Evolutionary conservation across 35 echinoderm and acorn worm species (phyloP).

Genomic region (Patiria miniata): DNA sequence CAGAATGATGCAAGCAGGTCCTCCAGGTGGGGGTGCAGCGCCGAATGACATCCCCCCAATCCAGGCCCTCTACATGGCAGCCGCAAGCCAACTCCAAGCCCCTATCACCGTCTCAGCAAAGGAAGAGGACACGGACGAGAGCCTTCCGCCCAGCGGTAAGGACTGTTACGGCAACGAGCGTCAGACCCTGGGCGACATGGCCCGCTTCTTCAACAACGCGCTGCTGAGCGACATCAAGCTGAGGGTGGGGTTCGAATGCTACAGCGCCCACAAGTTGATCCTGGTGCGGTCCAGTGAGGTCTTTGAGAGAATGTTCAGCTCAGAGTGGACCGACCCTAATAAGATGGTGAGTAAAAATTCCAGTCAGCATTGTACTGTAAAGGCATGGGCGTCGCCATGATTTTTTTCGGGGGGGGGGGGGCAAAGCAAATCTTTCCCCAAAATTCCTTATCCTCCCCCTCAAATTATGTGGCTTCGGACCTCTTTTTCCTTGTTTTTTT

Average conservation of each 20-base stretch:
- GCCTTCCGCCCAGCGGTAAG: slow-evolving; percentile 41
- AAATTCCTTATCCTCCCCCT: too few relatives aligned
- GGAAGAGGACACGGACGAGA: slow-evolving; percentile 62
- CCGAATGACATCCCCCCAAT: slow-evolving; percentile 71
- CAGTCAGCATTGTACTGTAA: too few relatives aligned
- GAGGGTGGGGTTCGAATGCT: slow-evolving; percentile 79
- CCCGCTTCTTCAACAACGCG: slow-evolving; percentile 87
- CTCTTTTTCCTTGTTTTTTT: too few relatives aligned
- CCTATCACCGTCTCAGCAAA: slow-evolving; percentile 77
- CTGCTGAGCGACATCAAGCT: slow-evolving; percentile 96
- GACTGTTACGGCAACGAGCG: slow-evolving; percentile 92
- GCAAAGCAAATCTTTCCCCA: too few relatives aligned
- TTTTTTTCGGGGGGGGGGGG: too few relatives aligned
- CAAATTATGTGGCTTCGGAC: too few relatives aligned
- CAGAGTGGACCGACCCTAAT: slow-evolving; percentile 86
- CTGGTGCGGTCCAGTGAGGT: slow-evolving; percentile 95
- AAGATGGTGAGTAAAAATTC: slow-evolving; percentile 85
- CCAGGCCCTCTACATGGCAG: slow-evolving; percentile 79
- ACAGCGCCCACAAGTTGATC: slow-evolving; percentile 88
- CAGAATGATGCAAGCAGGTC: slow-evolving; percentile 97
- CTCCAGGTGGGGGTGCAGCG: slow-evolving; percentile 48
- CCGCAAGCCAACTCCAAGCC: slow-evolving; percentile 73
- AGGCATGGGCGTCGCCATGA: too few relatives aligned
- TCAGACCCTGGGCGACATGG: slow-evolving; percentile 72
- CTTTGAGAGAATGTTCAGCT: slow-evolving; percentile 99